phyloP scores from a whole-genome alignment of 2,888 invertebrate species.

The Erebia palarica region DNA sequence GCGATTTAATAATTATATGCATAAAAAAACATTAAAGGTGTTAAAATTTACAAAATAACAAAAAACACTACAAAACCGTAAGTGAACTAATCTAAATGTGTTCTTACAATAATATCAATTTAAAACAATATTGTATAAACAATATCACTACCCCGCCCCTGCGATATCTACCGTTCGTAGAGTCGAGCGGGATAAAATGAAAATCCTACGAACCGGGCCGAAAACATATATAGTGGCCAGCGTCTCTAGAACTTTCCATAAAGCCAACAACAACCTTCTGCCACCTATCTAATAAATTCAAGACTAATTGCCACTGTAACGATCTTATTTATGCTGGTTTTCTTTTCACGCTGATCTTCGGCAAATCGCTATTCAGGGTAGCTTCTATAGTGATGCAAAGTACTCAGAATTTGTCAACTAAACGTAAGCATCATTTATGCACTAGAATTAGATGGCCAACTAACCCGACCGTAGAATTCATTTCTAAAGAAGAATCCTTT shows the following conservation, averaged over 20 bases:
- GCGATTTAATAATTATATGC: slow-evolving; percentile 54
- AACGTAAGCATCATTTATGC: too few relatives aligned
- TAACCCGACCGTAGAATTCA: too few relatives aligned
- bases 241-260: slow-evolving; percentile 59
- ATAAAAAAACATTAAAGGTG: slow-evolving; percentile 63
- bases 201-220: slow-evolving; percentile 77
- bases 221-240: slow-evolving; percentile 82
- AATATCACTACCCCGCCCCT: slow-evolving; percentile 66
- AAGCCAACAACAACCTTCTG: slow-evolving; percentile 55
- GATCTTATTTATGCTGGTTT: slow-evolving; percentile 48
- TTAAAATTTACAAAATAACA: slow-evolving; percentile 79
- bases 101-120: slow-evolving; percentile 74
- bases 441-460: too few relatives aligned
- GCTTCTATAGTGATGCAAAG: too few relatives aligned
- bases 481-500: too few relatives aligned
- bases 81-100: slow-evolving; percentile 71
- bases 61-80: slow-evolving; percentile 70
- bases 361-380: too few relatives aligned
- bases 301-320: slow-evolving; percentile 47
- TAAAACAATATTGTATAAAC: slow-evolving; percentile 62
- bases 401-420: too few relatives aligned
- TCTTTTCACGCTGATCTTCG: too few relatives aligned
- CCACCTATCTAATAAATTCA: slow-evolving; percentile 52
- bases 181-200: slow-evolving; percentile 56
- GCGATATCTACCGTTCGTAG: slow-evolving; percentile 43